These are phyloP conservation scores for Bombus confusus DNA, from an alignment of 1,140 invertebrate species.

Conservation along the genomic window DNA sequence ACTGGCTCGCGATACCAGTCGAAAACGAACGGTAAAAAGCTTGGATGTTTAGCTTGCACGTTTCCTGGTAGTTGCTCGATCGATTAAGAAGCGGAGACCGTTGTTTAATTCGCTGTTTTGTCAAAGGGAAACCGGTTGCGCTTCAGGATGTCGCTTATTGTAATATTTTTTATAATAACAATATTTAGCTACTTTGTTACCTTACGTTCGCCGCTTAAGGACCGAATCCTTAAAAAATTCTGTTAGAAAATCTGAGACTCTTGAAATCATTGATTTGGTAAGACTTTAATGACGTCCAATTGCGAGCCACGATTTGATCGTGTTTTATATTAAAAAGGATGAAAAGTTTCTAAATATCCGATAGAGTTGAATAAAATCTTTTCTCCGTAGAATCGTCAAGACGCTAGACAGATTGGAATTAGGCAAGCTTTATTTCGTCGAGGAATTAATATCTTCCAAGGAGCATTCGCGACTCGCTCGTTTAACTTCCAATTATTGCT, in stretches of 20 bases:
- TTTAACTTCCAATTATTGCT: neutral
- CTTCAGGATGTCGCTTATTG: neutral
- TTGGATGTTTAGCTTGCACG: neutral
- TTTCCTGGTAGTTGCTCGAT: conserved; percentile 4
- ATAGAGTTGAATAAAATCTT: no score
- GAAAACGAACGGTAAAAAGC: conserved; percentile 28
- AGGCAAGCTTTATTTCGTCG: neutral
- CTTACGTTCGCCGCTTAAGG: neutral
- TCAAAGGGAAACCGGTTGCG: neutral
- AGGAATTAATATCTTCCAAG: neutral
- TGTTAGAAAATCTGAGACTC: no score
- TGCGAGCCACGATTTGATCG: no score
- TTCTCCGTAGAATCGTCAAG: no score
- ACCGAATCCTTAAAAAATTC: no score
- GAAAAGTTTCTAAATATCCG: no score
- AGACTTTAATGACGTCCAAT: no score
- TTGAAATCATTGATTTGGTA: no score
- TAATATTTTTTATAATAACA: no score
- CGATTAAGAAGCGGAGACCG: neutral
- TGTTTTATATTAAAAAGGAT: rapidly evolving
- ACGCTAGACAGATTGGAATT: no score
- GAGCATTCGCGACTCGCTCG: neutral
- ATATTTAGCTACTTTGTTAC: neutral
- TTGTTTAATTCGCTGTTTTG: conserved; percentile 1
- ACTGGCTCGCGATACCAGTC: neutral